A percentile compares a stretch with the other conserved stretches of the same genome.
Conservation (phyloP, 1,140 invertebrate species). For the Drosophila oshimai region DNA sequence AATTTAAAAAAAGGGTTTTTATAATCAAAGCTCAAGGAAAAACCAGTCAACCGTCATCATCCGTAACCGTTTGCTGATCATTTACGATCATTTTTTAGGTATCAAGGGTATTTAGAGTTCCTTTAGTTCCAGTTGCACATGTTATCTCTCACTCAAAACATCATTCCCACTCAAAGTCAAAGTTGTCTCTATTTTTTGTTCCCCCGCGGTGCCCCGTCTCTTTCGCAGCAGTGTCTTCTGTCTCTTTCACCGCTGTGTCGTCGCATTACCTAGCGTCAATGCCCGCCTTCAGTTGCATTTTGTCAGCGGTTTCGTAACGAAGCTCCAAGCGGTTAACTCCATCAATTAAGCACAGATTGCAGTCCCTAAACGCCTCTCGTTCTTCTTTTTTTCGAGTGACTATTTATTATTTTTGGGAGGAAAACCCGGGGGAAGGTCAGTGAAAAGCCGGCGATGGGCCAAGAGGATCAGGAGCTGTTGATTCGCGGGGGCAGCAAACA, state of each 20-base stretch:
- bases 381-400: slow-evolving; percentile 16
- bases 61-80: too few relatives aligned
- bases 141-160: slow-evolving; percentile 16
- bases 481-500: slow-evolving; percentile 69
- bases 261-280: slow-evolving; percentile 30
- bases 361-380: background rate
- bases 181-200: background rate
- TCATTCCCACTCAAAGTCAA: slow-evolving; percentile 31
- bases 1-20: too few relatives aligned
- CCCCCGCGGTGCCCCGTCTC: background rate
- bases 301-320: slow-evolving; percentile 72
- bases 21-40: too few relatives aligned
- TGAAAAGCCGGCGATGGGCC: slow-evolving; percentile 51
- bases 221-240: background rate
- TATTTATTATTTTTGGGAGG: background rate
- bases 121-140: background rate
- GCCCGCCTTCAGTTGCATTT: slow-evolving; percentile 69
- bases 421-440: background rate
- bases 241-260: slow-evolving; percentile 21
- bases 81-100: too few relatives aligned
- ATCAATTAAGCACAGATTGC: background rate
- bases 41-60: too few relatives aligned
- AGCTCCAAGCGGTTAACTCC: slow-evolving; percentile 15
- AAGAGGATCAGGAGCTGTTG: slow-evolving; percentile 79
- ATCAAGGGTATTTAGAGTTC: background rate